These are phyloP conservation scores for Malurus leucopterus DNA, from an alignment of 2,797 vertebrate genomes.

Conservation along the genomic window DNA sequence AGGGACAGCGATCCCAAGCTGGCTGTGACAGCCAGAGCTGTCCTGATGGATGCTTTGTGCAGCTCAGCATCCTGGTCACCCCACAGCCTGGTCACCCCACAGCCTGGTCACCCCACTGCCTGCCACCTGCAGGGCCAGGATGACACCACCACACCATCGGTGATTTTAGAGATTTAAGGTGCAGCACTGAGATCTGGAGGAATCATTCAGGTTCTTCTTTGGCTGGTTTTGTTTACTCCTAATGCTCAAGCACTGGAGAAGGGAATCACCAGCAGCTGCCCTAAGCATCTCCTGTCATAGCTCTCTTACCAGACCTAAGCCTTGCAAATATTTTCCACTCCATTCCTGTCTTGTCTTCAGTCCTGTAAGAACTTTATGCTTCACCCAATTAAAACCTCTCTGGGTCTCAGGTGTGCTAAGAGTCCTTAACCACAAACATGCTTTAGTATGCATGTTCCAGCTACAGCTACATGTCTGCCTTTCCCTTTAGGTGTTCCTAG, in stretches of 20 bases:
- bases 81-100: neutral
- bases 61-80: neutral
- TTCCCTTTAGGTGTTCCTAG: neutral
- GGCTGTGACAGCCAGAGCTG: neutral
- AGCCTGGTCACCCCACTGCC: neutral
- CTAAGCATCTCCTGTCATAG: neutral
- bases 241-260: neutral
- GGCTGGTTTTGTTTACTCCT: neutral
- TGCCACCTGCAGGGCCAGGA: neutral
- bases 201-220: neutral
- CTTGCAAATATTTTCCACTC: neutral
- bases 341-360: neutral
- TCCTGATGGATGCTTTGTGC: neutral
- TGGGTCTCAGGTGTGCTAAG: neutral
- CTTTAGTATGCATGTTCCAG: accelerated
- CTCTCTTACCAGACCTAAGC: neutral
- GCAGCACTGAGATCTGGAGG: neutral
- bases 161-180: neutral
- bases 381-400: neutral
- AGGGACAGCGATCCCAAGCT: neutral
- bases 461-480: neutral
- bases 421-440: neutral
- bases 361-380: neutral
- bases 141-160: accelerated
- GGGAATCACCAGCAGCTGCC: neutral